A percentile compares a stretch with the other conserved stretches of the same genome.
These are phyloP conservation scores for Lampropteryx suffumata DNA, from an alignment of 2,888 invertebrate genomes.

Conservation along the genomic window DNA sequence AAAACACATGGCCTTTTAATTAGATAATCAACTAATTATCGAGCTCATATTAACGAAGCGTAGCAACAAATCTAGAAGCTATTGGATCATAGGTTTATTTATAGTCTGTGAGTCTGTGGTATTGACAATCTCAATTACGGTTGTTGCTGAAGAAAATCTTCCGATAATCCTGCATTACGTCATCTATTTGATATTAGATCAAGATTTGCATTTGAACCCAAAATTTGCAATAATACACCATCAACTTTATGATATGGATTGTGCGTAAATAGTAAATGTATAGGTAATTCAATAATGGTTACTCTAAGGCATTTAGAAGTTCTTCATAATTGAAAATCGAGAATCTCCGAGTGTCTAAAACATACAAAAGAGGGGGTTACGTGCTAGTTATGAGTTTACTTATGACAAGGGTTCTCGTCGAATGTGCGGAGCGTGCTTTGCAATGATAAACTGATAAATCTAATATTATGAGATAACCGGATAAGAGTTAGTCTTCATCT, in stretches of 20 bases:
- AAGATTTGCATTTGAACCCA: no score
- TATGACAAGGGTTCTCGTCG: no score
- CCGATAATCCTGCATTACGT: background rate
- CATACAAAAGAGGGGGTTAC: no score
- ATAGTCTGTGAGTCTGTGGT: background rate
- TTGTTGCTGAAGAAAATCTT: background rate
- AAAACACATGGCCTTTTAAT: slow-evolving; percentile 12
- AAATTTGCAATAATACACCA: no score
- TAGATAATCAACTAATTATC: slow-evolving; percentile 17
- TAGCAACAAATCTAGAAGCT: slow-evolving; percentile 6
- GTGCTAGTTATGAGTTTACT: no score
- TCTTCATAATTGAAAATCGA: no score
- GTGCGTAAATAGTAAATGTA: no score
- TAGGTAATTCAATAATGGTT: no score
- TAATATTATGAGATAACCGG: slow-evolving; percentile 13
- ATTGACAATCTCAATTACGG: background rate
- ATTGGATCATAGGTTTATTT: slow-evolving; percentile 2
- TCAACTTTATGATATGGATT: no score
- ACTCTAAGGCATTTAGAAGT: no score
- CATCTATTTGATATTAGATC: background rate
- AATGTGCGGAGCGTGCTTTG: no score
- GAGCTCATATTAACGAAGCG: slow-evolving; percentile 3
- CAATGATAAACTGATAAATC: slow-evolving; percentile 15
- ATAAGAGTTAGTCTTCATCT: slow-evolving; percentile 23
- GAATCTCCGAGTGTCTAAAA: no score